Evolutionary conservation across 2,113 vertebrate species (phyloP).

Genomic region (Sylvietta virens): DNA sequence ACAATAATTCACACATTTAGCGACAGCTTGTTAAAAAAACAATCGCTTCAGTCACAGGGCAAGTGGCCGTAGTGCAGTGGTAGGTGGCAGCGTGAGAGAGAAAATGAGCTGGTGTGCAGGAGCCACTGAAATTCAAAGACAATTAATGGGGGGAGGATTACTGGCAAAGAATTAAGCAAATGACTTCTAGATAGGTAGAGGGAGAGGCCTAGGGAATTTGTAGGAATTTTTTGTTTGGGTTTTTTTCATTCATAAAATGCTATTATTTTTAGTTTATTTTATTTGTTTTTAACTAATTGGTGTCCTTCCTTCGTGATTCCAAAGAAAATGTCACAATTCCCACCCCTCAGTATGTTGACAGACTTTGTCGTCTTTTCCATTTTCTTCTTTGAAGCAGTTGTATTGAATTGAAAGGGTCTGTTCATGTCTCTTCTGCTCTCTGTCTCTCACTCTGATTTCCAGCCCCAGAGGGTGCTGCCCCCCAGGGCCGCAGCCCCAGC

Average conservation of each 20-base stretch:
- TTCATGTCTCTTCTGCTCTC: neutral
- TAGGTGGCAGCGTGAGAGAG: conserved; percentile 7
- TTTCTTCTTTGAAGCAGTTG: neutral
- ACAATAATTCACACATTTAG: neutral
- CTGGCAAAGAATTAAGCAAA: neutral
- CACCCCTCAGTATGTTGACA: neutral
- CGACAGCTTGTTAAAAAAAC: neutral
- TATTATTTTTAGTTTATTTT: neutral
- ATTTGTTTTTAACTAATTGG: neutral
- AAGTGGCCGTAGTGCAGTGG: neutral
- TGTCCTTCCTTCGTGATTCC: neutral
- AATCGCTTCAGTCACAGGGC: neutral
- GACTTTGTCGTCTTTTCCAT: neutral
- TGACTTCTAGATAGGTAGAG: neutral
- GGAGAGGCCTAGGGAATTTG: neutral
- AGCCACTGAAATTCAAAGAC: neutral
- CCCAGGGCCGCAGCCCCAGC: too few species aligned
- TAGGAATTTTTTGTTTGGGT: neutral
- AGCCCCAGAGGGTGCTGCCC: too few species aligned
- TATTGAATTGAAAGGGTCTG: neutral
- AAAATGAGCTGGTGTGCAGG: neutral
- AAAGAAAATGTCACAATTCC: neutral
- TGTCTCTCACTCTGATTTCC: neutral
- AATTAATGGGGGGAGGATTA: neutral
- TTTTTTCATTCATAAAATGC: neutral